These are phyloP conservation scores for Dinothrombium tinctorium DNA, from an alignment of 1,140 invertebrate species.

Conservation along the genomic window DNA sequence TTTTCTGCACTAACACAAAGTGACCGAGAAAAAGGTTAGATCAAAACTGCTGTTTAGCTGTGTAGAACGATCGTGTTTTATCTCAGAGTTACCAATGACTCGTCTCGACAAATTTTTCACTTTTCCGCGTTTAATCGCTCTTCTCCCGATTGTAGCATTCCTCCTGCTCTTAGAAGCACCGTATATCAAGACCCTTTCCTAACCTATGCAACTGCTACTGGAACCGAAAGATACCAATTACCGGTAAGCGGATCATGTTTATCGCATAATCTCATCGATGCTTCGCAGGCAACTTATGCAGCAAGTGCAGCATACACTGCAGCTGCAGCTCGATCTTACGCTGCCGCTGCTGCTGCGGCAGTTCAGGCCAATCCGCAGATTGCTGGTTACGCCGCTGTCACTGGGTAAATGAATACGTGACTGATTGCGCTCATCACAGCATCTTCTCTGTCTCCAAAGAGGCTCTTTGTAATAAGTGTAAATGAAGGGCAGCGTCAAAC, in stretches of 20 bases:
- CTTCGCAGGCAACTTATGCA: slow-evolving; percentile 32
- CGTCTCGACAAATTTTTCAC: no score
- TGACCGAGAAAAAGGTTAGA: no score
- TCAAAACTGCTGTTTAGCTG: no score
- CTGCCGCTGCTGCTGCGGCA: slow-evolving; percentile 36
- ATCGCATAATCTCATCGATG: slow-evolving; percentile 15
- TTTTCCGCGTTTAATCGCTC: no score
- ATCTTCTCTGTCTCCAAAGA: no score
- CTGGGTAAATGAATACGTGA: slow-evolving; percentile 32
- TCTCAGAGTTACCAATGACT: no score
- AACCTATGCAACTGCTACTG: slow-evolving; percentile 47
- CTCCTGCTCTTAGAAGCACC: slow-evolving; percentile 8
- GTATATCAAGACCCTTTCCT: slow-evolving; percentile 88
- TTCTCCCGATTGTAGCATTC: not conserved
- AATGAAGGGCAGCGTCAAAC: no score
- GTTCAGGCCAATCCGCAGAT: slow-evolving; percentile 16
- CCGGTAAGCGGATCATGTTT: slow-evolving; percentile 37
- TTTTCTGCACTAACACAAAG: no score
- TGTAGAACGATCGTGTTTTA: no score
- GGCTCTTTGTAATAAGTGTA: no score
- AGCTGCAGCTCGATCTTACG: slow-evolving; percentile 47
- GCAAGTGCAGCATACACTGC: slow-evolving; percentile 50
- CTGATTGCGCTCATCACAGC: not conserved
- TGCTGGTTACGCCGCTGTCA: slow-evolving; percentile 33
- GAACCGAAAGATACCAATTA: slow-evolving; percentile 66